Evolutionary conservation across 2,888 invertebrate genomes (phyloP), one percentile per base, ranked within the genome.

Genomic region (Caenorhabditis sp.): DNA sequence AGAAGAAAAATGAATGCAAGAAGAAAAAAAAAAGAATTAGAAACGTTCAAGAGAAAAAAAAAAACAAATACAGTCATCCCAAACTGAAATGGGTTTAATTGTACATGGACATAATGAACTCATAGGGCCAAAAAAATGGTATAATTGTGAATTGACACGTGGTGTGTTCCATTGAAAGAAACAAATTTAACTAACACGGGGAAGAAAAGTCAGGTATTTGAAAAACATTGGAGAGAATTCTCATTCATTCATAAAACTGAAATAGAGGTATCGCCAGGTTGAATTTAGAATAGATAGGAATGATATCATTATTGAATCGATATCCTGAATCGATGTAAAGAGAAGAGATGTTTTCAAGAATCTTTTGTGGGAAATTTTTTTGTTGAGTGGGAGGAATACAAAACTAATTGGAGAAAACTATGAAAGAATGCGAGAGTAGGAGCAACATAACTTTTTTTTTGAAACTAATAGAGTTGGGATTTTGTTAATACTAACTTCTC

Each of bases 311-410:
- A 3, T 43, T 43, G 43, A 43, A 43, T 43, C 43, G 43, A 43
- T 43, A 43, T 43, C 43, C 43, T 43, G 43, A 43, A 43, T 43
- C 43, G 43, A 43, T 43, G 43, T 43, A 43, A 43, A 43, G 43
- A 17, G 43, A 43, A 43, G 17, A 43, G 12, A 43, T 43, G 43
- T 31, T 31, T 31, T 31, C 5, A 31, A 31, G 31, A 31, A 31
- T 31, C 31, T 31, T 31, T 31, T 31, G 31, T 31, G 31, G n/a
- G n/a, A n/a, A n/a, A n/a, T 36, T 66, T 60, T 58, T 64, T 64
- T 27, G 64, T 27, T 49, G 58, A 36, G 53, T 27, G 12, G 49
- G 12, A 31, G 26, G 37, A 71, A 59, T 50, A 51, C 58, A 62
- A 49, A 43, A 43, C 12, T 17, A 43, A 43, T 3, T 12, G 17